phyloP scores from a whole-genome alignment of 2,888 invertebrate species.

The Rugalucina vietnamica region DNA sequence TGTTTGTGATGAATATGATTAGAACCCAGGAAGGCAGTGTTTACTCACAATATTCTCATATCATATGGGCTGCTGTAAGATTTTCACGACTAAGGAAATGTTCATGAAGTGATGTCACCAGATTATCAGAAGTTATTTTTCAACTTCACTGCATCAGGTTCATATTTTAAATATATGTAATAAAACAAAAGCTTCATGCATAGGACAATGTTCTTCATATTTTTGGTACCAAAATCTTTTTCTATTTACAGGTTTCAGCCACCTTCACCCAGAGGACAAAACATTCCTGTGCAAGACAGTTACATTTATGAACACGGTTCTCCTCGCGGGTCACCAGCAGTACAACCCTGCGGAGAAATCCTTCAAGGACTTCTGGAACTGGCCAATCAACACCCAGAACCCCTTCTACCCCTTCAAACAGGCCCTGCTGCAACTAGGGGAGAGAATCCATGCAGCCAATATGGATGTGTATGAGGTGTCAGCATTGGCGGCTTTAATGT shows the following conservation, averaged over 20 bases:
- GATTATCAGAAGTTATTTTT: no score
- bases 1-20: no score
- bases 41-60: no score
- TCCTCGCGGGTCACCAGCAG: constrained; percentile 55
- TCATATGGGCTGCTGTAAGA: no score
- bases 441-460: constrained; percentile 57
- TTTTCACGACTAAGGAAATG: no score
- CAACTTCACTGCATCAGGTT: no score
- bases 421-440: constrained; percentile 58
- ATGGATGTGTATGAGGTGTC: constrained; percentile 64
- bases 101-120: no score
- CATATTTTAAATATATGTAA: no score
- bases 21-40: no score
- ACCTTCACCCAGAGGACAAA: constrained; percentile 60
- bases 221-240: not conserved
- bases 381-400: constrained; percentile 61
- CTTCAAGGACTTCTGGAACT: constrained; percentile 67
- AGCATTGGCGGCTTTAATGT: constrained; percentile 52
- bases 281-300: constrained; percentile 56
- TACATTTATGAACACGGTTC: constrained; percentile 51
- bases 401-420: constrained; percentile 65
- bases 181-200: no score
- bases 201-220: not conserved
- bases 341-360: constrained; percentile 56
- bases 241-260: constrained; percentile 54